Evolutionary conservation across 2,888 invertebrate genomes (phyloP).

Genomic region (Eupithecia vulgata): DNA sequence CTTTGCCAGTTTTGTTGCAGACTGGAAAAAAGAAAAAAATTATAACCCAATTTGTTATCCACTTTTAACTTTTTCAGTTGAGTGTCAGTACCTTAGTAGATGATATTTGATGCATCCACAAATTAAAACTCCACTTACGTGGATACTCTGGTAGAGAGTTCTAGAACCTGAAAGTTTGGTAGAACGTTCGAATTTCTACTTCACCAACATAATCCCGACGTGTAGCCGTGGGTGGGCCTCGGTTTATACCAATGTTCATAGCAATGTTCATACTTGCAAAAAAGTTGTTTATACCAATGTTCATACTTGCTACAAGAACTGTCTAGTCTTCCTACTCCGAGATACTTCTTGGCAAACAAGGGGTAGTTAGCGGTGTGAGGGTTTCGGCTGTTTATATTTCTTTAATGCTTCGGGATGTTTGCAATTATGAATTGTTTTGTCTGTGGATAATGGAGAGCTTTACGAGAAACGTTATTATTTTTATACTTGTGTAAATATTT

Average conservation of each 20-base stretch:
- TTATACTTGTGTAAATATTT: constrained; percentile 34
- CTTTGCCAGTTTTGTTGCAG: no score
- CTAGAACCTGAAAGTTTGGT: neutral
- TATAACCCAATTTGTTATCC: no score
- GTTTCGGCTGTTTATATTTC: constrained; percentile 47
- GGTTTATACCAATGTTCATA: no score
- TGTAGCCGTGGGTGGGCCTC: no score
- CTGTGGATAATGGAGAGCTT: constrained; percentile 48
- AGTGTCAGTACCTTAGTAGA: no score
- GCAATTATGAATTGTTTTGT: constrained; percentile 51
- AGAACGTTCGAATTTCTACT: no score
- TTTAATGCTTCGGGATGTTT: constrained; percentile 48
- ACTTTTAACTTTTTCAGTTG: no score
- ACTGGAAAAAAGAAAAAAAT: no score
- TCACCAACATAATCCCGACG: no score
- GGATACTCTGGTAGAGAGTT: neutral
- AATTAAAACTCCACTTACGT: no score
- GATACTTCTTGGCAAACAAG: constrained; percentile 75
- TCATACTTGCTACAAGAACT: neutral
- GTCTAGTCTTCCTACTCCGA: constrained; percentile 38
- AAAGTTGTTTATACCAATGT: neutral
- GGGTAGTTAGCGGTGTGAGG: constrained; percentile 57
- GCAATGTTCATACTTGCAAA: no score
- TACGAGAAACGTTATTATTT: constrained; percentile 28
- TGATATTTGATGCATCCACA: no score